phyloP scores from a whole-genome alignment of 2,797 vertebrate species.

The Vespertilio murinus region DNA sequence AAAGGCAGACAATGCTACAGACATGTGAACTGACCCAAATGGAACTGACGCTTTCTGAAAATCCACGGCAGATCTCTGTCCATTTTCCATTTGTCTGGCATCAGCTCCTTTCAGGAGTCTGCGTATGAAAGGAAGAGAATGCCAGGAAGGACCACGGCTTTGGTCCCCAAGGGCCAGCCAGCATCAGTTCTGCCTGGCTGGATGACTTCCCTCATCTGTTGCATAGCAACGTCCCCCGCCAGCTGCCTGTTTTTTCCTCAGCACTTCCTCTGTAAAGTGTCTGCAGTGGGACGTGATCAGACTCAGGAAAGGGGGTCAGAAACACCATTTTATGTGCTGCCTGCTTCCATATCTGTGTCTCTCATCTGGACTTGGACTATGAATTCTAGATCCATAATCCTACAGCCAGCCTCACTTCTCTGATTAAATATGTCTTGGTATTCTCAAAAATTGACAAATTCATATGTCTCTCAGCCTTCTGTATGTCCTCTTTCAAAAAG shows the following conservation, averaged over 20 bases:
- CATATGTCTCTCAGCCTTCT: too few species aligned
- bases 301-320: background rate
- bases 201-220: constrained; percentile 64
- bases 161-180: constrained; percentile 57
- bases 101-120: constrained; percentile 14
- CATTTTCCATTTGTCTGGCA: constrained; percentile 18
- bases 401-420: background rate
- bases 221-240: constrained; percentile 68
- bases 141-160: constrained; percentile 44
- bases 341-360: background rate
- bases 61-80: background rate
- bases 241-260: constrained; percentile 63
- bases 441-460: background rate
- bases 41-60: background rate
- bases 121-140: constrained; percentile 35
- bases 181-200: constrained; percentile 58
- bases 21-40: background rate
- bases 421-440: background rate
- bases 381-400: background rate
- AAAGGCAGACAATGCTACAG: background rate
- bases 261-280: constrained; percentile 60
- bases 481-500: too few species aligned
- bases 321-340: constrained; percentile 6
- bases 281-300: constrained; percentile 3
- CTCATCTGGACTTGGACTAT: background rate